These are phyloP conservation scores for Alentia gelatinosa DNA, from an alignment of 2,888 invertebrate species.

Conservation along the genomic window DNA sequence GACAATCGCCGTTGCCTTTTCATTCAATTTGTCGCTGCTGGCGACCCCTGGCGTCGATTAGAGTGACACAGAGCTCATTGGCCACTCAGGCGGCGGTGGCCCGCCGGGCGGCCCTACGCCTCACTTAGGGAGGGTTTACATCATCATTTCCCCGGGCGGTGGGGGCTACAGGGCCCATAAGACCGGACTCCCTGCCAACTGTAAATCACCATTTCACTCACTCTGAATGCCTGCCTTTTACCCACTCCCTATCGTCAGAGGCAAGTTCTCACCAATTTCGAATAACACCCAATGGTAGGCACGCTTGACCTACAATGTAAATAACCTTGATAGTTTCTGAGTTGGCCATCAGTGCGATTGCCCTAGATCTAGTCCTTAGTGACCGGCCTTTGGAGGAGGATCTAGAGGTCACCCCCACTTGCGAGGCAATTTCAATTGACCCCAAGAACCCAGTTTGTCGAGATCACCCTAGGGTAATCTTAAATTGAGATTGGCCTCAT, in stretches of 20 bases:
- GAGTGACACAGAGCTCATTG: background rate
- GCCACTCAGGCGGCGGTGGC: background rate
- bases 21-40: background rate
- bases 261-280: background rate
- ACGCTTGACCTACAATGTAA: background rate
- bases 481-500: background rate
- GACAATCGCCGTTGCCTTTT: conserved; percentile 4
- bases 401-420: background rate
- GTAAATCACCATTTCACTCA: background rate
- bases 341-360: background rate
- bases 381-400: background rate
- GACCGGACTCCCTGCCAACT: background rate
- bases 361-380: background rate
- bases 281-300: background rate
- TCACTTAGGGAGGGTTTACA: background rate
- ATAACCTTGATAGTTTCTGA: background rate
- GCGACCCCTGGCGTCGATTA: background rate
- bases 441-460: background rate
- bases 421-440: background rate
- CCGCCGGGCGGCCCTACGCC: background rate
- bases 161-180: background rate
- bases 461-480: background rate
- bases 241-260: background rate
- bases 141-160: conserved; percentile 1
- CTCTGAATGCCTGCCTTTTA: too few species aligned